phyloP scores from a whole-genome alignment of 2,797 vertebrate species.

The Cossypha polioptera region DNA sequence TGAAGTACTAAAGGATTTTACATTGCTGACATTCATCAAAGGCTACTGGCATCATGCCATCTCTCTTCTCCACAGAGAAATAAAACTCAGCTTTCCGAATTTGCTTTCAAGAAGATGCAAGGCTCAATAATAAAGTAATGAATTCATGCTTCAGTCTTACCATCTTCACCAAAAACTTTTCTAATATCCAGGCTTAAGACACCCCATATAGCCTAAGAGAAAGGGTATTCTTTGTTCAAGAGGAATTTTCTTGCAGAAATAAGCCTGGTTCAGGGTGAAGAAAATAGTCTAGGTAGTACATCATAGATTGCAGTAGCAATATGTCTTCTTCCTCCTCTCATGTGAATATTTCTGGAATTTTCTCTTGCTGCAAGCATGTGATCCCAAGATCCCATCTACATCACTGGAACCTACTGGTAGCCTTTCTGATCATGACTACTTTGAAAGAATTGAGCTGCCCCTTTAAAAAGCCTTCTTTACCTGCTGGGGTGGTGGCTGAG shows the following conservation, averaged over 20 bases:
- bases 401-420: not conserved
- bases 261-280: not conserved
- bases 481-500: not conserved
- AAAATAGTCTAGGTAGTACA: not conserved
- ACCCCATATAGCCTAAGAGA: not conserved
- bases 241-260: not conserved
- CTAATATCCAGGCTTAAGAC: not conserved
- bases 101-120: not conserved
- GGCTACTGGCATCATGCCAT: not conserved
- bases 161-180: not conserved
- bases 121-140: not conserved
- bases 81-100: slow-evolving; percentile 13
- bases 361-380: not conserved
- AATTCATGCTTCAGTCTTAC: not conserved
- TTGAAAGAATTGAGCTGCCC: not conserved
- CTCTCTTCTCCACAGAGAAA: not conserved
- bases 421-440: rapidly evolving
- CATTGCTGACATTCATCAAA: not conserved
- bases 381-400: not conserved
- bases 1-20: not conserved
- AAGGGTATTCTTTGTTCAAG: not conserved
- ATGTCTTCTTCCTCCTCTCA: not conserved
- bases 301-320: not conserved
- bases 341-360: not conserved
- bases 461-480: not conserved